Percentiles rank a stretch among this genome's conserved stretches.
Evolutionary conservation across 2,888 invertebrate genomes (phyloP).

Genomic region (Eremobia ochroleuca): DNA sequence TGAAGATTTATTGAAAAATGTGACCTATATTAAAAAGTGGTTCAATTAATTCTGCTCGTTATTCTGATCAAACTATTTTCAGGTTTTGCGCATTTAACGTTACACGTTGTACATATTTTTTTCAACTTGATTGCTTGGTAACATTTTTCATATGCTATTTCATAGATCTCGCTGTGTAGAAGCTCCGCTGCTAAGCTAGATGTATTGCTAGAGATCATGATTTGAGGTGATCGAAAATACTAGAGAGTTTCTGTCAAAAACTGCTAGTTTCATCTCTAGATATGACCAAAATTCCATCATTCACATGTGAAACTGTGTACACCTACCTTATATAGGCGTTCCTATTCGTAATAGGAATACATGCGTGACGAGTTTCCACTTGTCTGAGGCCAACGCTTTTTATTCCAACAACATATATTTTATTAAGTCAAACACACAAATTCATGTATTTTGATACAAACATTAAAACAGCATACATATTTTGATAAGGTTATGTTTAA

Average conservation of each 20-base stretch:
- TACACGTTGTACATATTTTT: too few species aligned
- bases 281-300: background rate
- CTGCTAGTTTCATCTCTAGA: background rate
- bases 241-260: background rate
- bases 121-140: background rate
- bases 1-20: too few species aligned
- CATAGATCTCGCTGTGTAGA: background rate
- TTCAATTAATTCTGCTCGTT: too few species aligned
- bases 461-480: conserved; percentile 71
- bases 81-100: too few species aligned
- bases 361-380: conserved; percentile 26
- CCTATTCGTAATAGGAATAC: background rate
- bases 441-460: conserved; percentile 66
- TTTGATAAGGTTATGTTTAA: conserved; percentile 75
- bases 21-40: too few species aligned
- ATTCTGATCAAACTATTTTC: too few species aligned
- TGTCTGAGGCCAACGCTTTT: conserved; percentile 36
- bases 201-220: background rate
- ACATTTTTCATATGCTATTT: background rate
- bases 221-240: background rate
- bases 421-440: conserved; percentile 57
- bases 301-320: too few species aligned
- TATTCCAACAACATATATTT: conserved; percentile 37
- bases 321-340: background rate
- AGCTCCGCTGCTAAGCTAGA: background rate